A percentile compares a stretch with the other conserved stretches of the same genome.
Evolutionary conservation across 2,797 vertebrate genomes (phyloP).

Genomic region (Siniperca scherzeri): DNA sequence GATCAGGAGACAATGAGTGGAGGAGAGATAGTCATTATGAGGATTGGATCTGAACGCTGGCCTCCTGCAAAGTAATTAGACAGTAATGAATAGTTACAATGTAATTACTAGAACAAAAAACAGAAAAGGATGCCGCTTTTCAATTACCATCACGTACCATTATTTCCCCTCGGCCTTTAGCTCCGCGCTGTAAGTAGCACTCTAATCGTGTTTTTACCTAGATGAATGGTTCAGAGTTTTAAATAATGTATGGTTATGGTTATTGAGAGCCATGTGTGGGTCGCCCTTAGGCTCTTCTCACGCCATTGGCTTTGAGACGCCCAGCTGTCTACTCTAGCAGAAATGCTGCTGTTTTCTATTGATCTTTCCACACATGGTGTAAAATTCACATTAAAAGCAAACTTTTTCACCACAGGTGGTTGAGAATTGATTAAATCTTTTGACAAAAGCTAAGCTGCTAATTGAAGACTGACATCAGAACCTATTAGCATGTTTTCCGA

Average conservation of each 20-base stretch:
- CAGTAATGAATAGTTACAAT: constrained; percentile 82
- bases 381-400: constrained; percentile 27
- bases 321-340: constrained; percentile 36
- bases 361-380: constrained; percentile 29
- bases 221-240: constrained; percentile 77
- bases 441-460: neutral
- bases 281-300: constrained; percentile 66
- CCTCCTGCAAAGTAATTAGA: constrained; percentile 76
- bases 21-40: constrained; percentile 67
- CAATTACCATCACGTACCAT: constrained; percentile 70
- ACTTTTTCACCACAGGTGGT: constrained; percentile 32
- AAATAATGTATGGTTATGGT: constrained; percentile 83
- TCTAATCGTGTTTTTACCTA: constrained; percentile 77
- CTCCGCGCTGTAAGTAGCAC: constrained; percentile 64
- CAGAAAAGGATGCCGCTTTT: constrained; percentile 65
- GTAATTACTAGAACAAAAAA: constrained; percentile 74
- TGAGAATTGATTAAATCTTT: neutral
- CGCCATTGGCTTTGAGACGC: constrained; percentile 56
- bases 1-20: constrained; percentile 65
- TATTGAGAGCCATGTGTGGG: constrained; percentile 64
- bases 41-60: constrained; percentile 62
- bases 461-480: neutral
- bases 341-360: constrained; percentile 38
- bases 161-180: constrained; percentile 69
- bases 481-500: neutral